Evolutionary conservation across 2,888 invertebrate genomes (phyloP).

Genomic region (Campoplex capitator): DNA sequence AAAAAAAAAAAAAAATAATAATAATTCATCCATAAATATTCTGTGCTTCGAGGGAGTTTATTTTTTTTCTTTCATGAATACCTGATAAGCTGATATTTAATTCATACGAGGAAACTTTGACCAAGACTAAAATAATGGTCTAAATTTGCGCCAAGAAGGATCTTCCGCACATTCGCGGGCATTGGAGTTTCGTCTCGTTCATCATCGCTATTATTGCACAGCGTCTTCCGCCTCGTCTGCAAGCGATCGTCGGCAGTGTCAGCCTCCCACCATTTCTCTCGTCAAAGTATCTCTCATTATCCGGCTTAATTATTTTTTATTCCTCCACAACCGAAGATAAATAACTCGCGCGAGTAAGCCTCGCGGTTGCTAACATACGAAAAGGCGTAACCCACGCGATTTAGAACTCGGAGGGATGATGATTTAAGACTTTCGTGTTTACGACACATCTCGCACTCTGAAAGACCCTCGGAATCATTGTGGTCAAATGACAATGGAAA

Average conservation of each 20-base stretch:
- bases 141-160: not conserved
- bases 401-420: constrained; percentile 34
- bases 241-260: constrained; percentile 3
- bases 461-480: constrained; percentile 15
- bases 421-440: constrained; percentile 20
- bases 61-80: not conserved
- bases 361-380: not conserved
- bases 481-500: constrained; percentile 28
- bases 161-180: not conserved
- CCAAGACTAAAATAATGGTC: not conserved
- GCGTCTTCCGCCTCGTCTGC: constrained; percentile 19
- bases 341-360: constrained; percentile 55
- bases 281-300: constrained; percentile 33
- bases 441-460: not conserved
- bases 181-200: constrained; percentile 25
- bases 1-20: no score
- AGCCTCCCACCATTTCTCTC: constrained; percentile 21
- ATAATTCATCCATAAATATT: not conserved
- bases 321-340: constrained; percentile 65
- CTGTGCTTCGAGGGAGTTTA: not conserved
- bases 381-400: constrained; percentile 27
- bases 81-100: not conserved
- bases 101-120: not conserved
- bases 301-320: constrained; percentile 28
- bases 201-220: constrained; percentile 34